Conservation (phyloP, 2,797 vertebrate species). For the Protonibea diacanthus region DNA sequence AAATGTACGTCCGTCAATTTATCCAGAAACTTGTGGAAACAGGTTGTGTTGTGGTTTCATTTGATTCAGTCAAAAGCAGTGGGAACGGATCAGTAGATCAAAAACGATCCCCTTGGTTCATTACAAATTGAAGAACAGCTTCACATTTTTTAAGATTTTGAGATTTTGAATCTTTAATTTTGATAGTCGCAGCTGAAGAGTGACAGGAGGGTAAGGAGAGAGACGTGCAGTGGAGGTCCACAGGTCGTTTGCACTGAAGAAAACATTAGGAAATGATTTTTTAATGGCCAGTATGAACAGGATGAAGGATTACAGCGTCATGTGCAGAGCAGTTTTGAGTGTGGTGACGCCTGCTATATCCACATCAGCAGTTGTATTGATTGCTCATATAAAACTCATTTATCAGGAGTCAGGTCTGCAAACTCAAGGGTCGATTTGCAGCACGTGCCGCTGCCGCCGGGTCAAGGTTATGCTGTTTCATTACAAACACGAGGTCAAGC, state of each 20-base stretch:
- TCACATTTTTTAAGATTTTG: no score
- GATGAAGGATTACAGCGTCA: background rate
- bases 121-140: no score
- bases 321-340: no score
- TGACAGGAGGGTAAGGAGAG: no score
- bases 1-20: conserved; percentile 11
- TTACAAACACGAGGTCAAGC: conserved; percentile 6
- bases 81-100: no score
- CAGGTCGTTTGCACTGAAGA: background rate
- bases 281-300: background rate
- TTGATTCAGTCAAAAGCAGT: no score
- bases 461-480: background rate
- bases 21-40: background rate
- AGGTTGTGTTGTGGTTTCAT: background rate
- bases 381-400: conserved; percentile 48
- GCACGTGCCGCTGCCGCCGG: background rate
- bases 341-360: conserved; percentile 49
- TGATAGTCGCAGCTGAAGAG: no score
- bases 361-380: conserved; percentile 45
- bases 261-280: background rate
- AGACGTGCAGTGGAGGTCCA: no score
- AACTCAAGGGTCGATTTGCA: background rate
- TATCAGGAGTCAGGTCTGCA: conserved; percentile 18
- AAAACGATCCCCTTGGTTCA: no score
- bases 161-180: no score